These are phyloP conservation scores for Habropoda laboriosa DNA, from an alignment of 1,140 invertebrate species.

Conservation along the genomic window DNA sequence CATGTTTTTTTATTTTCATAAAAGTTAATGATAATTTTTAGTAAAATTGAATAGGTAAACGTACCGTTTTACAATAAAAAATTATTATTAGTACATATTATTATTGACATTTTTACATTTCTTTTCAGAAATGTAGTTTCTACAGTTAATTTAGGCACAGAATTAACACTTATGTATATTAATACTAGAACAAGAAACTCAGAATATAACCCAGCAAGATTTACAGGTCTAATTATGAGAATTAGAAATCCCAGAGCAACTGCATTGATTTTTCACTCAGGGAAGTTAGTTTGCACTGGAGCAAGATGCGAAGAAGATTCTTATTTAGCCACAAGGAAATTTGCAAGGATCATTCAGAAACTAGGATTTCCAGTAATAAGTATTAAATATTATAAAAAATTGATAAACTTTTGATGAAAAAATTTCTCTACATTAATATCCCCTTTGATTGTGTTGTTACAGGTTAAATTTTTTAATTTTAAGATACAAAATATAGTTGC, in stretches of 20 bases:
- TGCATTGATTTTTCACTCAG: conserved; percentile 98
- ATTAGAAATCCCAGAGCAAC: conserved; percentile 98
- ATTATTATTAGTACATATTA: not conserved
- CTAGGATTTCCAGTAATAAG: conserved; percentile 94
- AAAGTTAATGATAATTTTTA: not conserved
- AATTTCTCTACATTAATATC: conserved; percentile 30
- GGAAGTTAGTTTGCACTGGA: conserved; percentile 99
- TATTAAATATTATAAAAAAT: conserved; percentile 2
- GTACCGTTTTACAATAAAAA: not conserved
- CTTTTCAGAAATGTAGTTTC: conserved; percentile 94
- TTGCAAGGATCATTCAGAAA: conserved; percentile 99
- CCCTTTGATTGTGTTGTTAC: conserved; percentile 67
- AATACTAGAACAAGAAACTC: conserved; percentile 98
- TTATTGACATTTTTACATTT: not conserved
- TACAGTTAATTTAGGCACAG: conserved; percentile 95
- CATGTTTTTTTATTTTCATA: not conserved
- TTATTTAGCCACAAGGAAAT: conserved; percentile 96
- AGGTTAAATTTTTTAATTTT: conserved; percentile 98
- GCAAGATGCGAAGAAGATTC: conserved; percentile 98
- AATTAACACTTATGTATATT: conserved; percentile 94
- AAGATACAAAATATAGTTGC: conserved; percentile 99
- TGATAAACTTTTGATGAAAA: not conserved
- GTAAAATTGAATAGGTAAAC: not conserved
- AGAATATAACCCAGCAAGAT: conserved; percentile 99
- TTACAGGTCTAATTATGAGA: conserved; percentile 99